Percentiles rank a stretch among this genome's conserved stretches.
Conservation (phyloP, 2,797 vertebrate genomes). For the Leucoraja ocellata region DNA sequence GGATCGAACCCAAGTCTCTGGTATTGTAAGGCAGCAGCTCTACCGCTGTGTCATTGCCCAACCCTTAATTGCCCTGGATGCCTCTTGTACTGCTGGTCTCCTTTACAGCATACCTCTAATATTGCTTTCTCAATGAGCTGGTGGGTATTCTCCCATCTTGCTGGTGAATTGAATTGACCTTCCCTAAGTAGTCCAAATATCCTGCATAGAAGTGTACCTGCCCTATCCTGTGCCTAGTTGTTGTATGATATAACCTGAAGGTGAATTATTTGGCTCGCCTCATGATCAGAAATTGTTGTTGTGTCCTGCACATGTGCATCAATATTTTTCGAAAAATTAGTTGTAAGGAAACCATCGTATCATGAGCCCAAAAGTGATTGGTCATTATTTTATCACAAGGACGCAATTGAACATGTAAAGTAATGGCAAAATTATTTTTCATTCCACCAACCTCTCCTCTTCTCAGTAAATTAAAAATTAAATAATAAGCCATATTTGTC, state of each 20-base stretch:
- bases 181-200: neutral
- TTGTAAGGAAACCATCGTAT: neutral
- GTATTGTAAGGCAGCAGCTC: too few species aligned
- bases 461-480: neutral
- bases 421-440: neutral
- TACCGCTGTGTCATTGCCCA: too few species aligned
- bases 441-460: neutral
- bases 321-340: neutral
- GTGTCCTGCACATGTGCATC: neutral
- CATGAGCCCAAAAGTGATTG: neutral
- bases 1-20: too few species aligned
- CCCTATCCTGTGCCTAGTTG: neutral
- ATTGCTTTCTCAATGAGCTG: neutral
- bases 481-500: neutral
- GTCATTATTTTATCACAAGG: neutral
- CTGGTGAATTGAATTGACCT: neutral
- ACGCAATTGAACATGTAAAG: neutral
- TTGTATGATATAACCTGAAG: neutral
- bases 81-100: neutral
- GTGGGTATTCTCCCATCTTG: neutral
- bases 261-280: neutral
- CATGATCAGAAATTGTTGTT: neutral
- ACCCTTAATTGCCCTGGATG: neutral
- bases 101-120: neutral
- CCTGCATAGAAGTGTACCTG: neutral